Evolutionary conservation across 2,113 vertebrate species (phyloP), one percentile per base, ranked within the genome.

Genomic region (Sprattus sprattus): DNA sequence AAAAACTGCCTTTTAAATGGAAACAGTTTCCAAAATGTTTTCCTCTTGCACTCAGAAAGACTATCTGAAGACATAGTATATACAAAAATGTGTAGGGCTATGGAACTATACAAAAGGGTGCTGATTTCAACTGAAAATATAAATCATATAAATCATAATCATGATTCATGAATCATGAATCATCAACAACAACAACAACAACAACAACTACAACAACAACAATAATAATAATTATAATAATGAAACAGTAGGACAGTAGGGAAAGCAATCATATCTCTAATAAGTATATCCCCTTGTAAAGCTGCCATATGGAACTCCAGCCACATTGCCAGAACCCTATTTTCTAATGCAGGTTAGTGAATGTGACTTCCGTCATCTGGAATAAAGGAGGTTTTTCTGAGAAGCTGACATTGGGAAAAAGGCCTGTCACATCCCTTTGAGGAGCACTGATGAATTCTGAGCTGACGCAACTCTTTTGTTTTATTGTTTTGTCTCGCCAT

Each of bases 391-490:
- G 39, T 54, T 49, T 81, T 85, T 64, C 84, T 67, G 20, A 49
- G 57, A 86, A 71, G 75, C 46, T 88, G 87, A 86, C 87, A 86
- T 81, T 25, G 46, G 25, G 44, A 83, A 88, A 83, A 86, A 86
- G 44, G 84, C 28, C 57, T 86, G 85, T 88, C 87, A 86, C 82
- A 75, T 88, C 85, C 45, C 83, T 88, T 78, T 78, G 71, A 78
- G 71, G 32, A 78, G 32, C 71, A 39, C 71, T 78, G 71, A 78
- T 78, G 71, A 78, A 78, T 78, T 39, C 71, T 78, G 71, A 78
- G 71, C 71, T 78, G 71, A 78, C 71, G 71, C 71, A 78, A 78
- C 71, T 78, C 71, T 88, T 84, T 78, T 78, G 71, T 78, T 78
- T 78, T 49, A 39, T 78, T 78, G 71, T 78, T 78, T 78, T 32